Base-by-base conservation (phyloP, 2,888 invertebrate genomes). In the Liopterus haemorrhoidalis region DNA sequence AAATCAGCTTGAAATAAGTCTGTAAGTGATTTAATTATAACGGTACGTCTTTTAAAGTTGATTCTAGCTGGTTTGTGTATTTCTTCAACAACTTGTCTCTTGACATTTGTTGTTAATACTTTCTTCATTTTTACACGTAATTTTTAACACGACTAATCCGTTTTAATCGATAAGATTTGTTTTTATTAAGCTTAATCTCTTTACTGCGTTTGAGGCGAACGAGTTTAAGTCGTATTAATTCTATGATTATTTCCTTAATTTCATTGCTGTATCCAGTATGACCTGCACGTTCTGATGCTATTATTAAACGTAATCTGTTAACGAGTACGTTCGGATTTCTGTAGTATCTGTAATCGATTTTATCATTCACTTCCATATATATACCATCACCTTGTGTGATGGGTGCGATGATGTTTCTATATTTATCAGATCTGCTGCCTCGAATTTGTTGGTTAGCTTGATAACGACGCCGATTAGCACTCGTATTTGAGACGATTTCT, bases 1-100 rank as follows among this genome's bases (percentile, higher is more conserved):
- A 66, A 53, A 56, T 66, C 65, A 18, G 61, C 62, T 55, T 66
- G 65, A 63, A 60, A 64, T 9, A 61, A 50, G 43, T 68, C 63
- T 55, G 65, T 58, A 3, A 66, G 49, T 30, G 56, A 60, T 47
- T 60, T 60, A 27, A 61, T 53, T 9, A 60, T 50, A 16, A 62
- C 59, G 39, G 49, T 33, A 35, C 63, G 51, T 20, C 62, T 49
- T 32, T 48, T 50, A 54, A 63, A 62, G 54, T 64, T 63, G 37
- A 46, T 53, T 31, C 64, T 46, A 16, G 59, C 62, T 19, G 57
- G 54, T 53, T 55, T 61, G 53, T 64, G 63, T 8, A 65, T 41
- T 43, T 64, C 62, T 20, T 31, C 21, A 1, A 47, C 43, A 8
- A 47, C 3, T 30, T 44, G 22, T 16, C n/a, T 9, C 19, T 41